phyloP scores from a whole-genome alignment of 2,797 vertebrate species.

The Triplophysa bombifrons region DNA sequence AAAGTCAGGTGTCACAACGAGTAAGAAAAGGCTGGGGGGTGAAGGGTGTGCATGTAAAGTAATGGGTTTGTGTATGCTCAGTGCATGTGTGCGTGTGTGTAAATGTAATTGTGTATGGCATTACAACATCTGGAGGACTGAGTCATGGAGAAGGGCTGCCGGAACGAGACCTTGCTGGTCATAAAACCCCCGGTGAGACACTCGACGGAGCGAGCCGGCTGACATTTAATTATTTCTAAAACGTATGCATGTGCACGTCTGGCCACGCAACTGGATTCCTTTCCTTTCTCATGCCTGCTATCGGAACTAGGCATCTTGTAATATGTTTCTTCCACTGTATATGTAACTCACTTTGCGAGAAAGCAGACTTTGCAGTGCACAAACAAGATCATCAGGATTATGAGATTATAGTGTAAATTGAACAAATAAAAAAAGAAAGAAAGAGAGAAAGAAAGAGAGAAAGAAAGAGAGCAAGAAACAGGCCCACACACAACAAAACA shows the following conservation, averaged over 20 bases:
- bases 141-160: constrained; percentile 58
- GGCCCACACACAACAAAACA: not conserved
- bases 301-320: constrained; percentile 14
- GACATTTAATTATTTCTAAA: constrained; percentile 75
- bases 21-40: constrained; percentile 39
- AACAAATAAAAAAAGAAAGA: not conserved
- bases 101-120: constrained; percentile 14
- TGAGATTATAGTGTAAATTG: constrained; percentile 25
- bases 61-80: not conserved
- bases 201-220: constrained; percentile 57
- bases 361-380: constrained; percentile 17
- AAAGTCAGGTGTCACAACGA: constrained; percentile 61
- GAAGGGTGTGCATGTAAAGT: constrained; percentile 13
- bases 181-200: constrained; percentile 67
- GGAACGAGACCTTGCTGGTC: constrained; percentile 61
- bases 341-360: constrained; percentile 18
- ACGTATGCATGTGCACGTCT: constrained; percentile 53
- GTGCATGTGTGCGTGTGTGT: not conserved
- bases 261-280: not conserved
- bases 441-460: not conserved
- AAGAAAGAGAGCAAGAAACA: not conserved
- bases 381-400: constrained; percentile 53
- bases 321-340: constrained; percentile 32
- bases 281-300: constrained; percentile 12
- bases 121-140: constrained; percentile 53